These are phyloP conservation scores for Rallus crepitans DNA, from an alignment of 2,797 vertebrate genomes.

Conservation along the genomic window DNA sequence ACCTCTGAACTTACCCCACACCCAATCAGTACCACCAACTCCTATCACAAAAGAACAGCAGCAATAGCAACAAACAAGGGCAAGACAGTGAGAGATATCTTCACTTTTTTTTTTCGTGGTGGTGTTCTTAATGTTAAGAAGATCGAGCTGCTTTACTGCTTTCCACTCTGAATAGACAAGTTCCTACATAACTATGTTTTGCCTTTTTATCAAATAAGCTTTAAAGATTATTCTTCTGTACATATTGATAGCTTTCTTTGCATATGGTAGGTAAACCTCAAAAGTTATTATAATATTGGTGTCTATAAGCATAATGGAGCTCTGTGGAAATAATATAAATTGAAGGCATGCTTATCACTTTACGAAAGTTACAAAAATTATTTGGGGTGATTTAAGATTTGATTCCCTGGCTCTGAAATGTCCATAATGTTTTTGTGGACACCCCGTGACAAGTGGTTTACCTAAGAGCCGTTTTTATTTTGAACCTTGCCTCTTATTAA, in stretches of 20 bases:
- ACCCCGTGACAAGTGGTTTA: neutral
- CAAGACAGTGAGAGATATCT: neutral
- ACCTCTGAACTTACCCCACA: neutral
- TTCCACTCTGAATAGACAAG: neutral
- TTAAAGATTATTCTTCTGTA: neutral
- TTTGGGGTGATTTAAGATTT: neutral
- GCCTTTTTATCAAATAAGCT: neutral
- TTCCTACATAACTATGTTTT: neutral
- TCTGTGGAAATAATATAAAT: neutral
- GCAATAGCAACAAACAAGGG: neutral
- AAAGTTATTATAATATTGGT: neutral
- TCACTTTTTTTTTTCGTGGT: neutral
- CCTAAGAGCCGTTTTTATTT: neutral
- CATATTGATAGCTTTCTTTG: neutral
- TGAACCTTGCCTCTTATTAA: neutral
- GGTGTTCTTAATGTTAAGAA: neutral
- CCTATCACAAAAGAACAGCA: neutral
- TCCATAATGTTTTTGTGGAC: neutral
- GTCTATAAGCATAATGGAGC: neutral
- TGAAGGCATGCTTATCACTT: neutral
- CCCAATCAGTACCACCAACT: neutral
- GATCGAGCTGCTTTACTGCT: neutral
- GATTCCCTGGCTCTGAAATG: neutral
- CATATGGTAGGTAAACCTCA: neutral
- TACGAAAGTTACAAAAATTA: neutral